Conservation (phyloP, 2,888 invertebrate genomes). For the Tetheella fluctuosa region DNA sequence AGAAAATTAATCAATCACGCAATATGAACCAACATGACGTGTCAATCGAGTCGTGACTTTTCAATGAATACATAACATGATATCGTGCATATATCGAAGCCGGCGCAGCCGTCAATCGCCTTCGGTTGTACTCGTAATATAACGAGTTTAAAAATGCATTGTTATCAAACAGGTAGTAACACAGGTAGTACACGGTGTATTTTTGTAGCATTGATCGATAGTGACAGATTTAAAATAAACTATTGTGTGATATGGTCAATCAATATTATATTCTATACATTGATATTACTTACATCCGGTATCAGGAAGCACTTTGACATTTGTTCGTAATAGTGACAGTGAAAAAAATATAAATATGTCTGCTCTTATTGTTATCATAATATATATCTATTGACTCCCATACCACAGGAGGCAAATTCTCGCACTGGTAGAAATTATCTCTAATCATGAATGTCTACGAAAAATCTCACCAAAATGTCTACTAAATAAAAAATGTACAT, state of each 20-base stretch:
- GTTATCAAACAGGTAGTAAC: slow-evolving; percentile 14
- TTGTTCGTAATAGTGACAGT: too few species aligned
- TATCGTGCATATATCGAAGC: neutral
- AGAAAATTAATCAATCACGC: neutral
- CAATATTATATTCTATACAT: neutral
- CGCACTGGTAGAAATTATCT: too few species aligned
- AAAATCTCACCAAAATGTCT: too few species aligned
- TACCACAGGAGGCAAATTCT: too few species aligned
- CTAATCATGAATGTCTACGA: too few species aligned
- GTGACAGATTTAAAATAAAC: neutral
- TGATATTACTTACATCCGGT: neutral
- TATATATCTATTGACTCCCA: too few species aligned
- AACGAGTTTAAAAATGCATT: neutral
- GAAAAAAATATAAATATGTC: too few species aligned
- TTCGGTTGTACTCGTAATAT: neutral
- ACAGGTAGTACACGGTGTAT: neutral
- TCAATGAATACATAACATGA: slow-evolving; percentile 4
- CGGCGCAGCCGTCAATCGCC: neutral
- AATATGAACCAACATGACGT: slow-evolving; percentile 7
- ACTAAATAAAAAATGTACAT: too few species aligned
- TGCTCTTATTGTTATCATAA: too few species aligned
- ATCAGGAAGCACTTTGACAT: neutral
- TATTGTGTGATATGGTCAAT: slow-evolving; percentile 3
- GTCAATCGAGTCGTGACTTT: slow-evolving; percentile 12
- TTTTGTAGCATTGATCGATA: slow-evolving; percentile 3